These are phyloP conservation scores for Mystacornis crossleyi DNA, from an alignment of 2,113 vertebrate species.

Conservation along the genomic window DNA sequence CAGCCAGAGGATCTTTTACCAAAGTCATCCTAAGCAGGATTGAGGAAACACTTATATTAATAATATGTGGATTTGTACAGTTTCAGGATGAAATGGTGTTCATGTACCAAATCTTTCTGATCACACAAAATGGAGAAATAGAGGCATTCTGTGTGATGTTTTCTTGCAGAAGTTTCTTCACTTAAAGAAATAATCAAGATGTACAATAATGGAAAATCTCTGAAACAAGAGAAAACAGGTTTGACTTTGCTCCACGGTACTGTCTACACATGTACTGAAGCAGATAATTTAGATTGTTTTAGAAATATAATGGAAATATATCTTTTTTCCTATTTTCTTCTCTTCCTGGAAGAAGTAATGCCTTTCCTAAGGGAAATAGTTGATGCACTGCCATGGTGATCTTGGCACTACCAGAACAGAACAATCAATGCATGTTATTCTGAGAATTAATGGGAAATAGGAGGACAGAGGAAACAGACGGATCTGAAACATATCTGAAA, in stretches of 20 bases:
- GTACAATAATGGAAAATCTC: neutral
- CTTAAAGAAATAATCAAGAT: neutral
- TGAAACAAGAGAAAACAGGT: neutral
- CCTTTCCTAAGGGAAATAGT: conserved; percentile 15
- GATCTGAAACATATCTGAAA: neutral
- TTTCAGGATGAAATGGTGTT: conserved; percentile 22
- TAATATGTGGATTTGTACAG: conserved; percentile 43
- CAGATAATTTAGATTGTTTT: conserved; percentile 18
- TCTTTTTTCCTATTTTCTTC: neutral
- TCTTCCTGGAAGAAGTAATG: neutral
- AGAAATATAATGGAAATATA: neutral
- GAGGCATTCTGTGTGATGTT: neutral
- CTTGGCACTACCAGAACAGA: neutral
- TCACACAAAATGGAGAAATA: neutral
- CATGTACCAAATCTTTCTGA: neutral
- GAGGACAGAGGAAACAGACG: neutral
- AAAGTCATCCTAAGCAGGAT: conserved; percentile 58
- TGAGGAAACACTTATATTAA: conserved; percentile 56
- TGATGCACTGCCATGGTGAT: neutral
- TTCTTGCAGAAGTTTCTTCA: neutral
- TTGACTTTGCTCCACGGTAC: neutral
- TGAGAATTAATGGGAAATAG: neutral
- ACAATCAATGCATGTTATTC: neutral
- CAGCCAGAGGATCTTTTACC: conserved; percentile 57
- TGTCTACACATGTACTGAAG: neutral